Percentiles rank a stretch among this genome's conserved stretches.
Evolutionary conservation across 2,113 vertebrate species (phyloP).

Genomic region (Nothoprocta perdicaria): DNA sequence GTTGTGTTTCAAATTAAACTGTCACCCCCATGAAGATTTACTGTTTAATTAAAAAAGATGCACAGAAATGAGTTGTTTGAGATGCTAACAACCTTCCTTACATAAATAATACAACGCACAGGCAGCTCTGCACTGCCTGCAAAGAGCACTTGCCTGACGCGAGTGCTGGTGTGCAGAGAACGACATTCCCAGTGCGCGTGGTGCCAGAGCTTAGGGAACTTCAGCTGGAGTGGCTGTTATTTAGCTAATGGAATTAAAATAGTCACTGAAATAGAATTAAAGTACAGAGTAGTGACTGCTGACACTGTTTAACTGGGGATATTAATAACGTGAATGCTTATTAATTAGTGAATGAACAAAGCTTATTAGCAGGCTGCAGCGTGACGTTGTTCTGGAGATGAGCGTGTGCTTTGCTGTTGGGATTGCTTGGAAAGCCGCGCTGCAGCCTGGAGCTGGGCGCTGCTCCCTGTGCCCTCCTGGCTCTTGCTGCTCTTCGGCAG

Average conservation of each 20-base stretch:
- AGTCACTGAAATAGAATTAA: not conserved
- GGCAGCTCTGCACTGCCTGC: not conserved
- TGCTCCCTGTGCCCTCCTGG: not conserved
- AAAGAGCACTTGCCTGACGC: fast-evolving
- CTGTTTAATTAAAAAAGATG: not conserved
- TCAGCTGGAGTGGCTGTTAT: not conserved
- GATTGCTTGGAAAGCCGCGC: not conserved
- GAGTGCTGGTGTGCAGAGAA: fast-evolving
- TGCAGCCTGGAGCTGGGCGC: not conserved
- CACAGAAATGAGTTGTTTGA: not conserved
- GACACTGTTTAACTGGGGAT: not conserved
- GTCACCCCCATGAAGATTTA: not conserved
- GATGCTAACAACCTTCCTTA: not conserved
- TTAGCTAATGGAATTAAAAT: not conserved
- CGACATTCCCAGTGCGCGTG: fast-evolving
- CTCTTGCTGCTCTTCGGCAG: not conserved
- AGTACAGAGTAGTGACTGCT: not conserved
- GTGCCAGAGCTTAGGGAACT: not conserved
- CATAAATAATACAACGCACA: not conserved
- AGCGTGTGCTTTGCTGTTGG: not conserved
- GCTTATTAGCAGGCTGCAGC: not conserved
- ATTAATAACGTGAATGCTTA: not conserved
- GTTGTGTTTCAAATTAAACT: not conserved
- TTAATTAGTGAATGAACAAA: not conserved
- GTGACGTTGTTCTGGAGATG: not conserved